Base-by-base conservation (phyloP, 2,888 invertebrate genomes). In the Drosophila suboccidentalis region DNA sequence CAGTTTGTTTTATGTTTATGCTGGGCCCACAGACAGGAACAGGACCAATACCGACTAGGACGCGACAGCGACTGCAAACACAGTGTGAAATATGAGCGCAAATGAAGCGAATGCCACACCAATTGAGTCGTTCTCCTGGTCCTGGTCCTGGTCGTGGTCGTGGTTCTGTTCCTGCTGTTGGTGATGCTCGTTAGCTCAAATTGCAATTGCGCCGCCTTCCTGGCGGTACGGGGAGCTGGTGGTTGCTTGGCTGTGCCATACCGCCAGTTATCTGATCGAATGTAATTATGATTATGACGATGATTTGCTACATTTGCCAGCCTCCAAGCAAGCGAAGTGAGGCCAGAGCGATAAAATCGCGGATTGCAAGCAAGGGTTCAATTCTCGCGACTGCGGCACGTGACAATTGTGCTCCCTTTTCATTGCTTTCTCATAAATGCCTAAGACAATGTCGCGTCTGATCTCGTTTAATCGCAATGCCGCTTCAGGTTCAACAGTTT, bases 211-310 rank as follows among this genome's bases (percentile, higher is more conserved):
- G 88, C 71, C 69, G 74, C 71, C 70, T 73, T 71, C n/a, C 58
- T 71, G 66, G 44, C 49, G 47, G 54, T 36, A 55, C 49, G 26
- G 53, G 53, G 9, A 17, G 49, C 51, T 69, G 67, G 49, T 55
- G 60, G 43, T 29, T 39, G 58, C 19, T 57, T 44, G 60, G 60
- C 70, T 68, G 69, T 64, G 66, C 47, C 61, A 53, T 71, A 70
- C 59, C 63, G 71, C 41, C 60, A 57, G 86, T 78, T 87, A 89
- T 87, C 86, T 87, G 86, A 87, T 87, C 86, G 90, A 86, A 85
- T 87, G 86, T 87, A 87, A 87, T 87, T 87, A 87, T 89, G 86
- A 87, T 87, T 87, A 89, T 89, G 88, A 82, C 88, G 75, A 80
- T 89, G 86, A 87, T 87, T 87, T 87, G 86, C 90, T 80, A 80